phyloP scores from a whole-genome alignment of 2,113 vertebrate genomes.

The Ailuropoda melanoleuca region DNA sequence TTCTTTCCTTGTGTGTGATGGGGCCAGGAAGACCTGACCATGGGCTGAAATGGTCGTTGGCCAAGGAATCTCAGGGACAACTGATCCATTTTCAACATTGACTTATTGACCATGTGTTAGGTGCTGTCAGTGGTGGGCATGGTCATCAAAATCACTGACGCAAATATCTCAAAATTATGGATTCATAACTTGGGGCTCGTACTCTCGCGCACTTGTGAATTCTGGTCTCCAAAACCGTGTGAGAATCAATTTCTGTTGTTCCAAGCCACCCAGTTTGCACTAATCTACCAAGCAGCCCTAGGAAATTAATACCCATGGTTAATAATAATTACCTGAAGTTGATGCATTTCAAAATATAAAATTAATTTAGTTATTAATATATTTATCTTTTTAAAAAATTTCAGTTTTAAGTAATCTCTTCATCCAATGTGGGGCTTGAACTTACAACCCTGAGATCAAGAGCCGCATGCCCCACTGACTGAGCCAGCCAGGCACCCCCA shows the following conservation, averaged over 20 bases:
- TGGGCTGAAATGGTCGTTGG: not conserved
- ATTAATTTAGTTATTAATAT: not conserved
- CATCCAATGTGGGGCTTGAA: not conserved
- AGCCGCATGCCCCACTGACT: not conserved
- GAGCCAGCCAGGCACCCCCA: not conserved
- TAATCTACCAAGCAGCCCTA: not conserved
- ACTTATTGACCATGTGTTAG: not conserved
- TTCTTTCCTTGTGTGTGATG: conserved; percentile 18
- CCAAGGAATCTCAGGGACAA: not conserved
- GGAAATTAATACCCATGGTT: not conserved
- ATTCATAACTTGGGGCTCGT: not conserved
- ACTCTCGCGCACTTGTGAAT: not conserved
- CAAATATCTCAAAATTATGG: not conserved
- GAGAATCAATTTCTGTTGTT: not conserved
- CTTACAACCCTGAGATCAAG: not conserved
- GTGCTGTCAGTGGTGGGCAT: not conserved
- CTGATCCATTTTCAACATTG: not conserved
- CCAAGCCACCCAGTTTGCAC: not conserved
- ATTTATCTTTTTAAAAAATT: not conserved
- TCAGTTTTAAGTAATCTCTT: not conserved
- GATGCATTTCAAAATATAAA: not conserved
- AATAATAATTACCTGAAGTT: not conserved
- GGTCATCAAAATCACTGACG: not conserved
- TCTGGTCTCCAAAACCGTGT: not conserved
- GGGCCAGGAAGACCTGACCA: not conserved